Evolutionary conservation across 2,797 vertebrate species (phyloP).

Genomic region (Taeniopygia guttata): DNA sequence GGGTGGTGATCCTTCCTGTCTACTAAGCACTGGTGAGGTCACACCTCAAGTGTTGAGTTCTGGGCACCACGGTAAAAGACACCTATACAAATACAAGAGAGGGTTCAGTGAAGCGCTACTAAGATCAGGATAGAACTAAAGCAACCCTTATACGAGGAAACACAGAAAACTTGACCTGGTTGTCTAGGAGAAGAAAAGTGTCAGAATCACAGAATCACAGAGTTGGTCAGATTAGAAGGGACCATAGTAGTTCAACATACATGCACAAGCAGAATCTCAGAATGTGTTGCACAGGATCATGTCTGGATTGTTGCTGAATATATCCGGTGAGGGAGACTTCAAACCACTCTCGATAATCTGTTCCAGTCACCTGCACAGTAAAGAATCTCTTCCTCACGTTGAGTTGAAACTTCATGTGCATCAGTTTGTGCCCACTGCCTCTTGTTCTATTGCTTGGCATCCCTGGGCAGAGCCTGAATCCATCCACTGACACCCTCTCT

Average conservation of each 20-base stretch:
- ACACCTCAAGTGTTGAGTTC: background rate
- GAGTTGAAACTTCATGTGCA: background rate
- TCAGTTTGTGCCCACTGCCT: background rate
- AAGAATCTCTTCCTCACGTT: background rate
- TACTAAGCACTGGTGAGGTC: background rate
- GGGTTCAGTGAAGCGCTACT: background rate
- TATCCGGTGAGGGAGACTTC: background rate
- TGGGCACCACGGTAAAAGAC: background rate
- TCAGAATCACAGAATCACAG: background rate
- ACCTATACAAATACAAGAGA: background rate
- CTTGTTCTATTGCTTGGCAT: background rate
- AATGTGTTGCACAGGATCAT: background rate
- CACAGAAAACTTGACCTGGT: background rate
- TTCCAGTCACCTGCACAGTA: background rate
- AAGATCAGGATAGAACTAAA: background rate
- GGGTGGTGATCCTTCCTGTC: background rate
- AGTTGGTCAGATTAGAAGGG: background rate
- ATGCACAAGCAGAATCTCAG: background rate
- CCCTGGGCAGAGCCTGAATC: background rate
- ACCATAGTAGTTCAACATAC: background rate
- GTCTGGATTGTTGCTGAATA: background rate
- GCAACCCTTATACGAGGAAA: background rate
- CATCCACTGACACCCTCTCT: background rate
- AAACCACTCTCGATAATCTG: fast-evolving
- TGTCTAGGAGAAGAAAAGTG: background rate